Conservation (phyloP, 2,888 invertebrate genomes). For the Chrysomela aeneicollis region DNA sequence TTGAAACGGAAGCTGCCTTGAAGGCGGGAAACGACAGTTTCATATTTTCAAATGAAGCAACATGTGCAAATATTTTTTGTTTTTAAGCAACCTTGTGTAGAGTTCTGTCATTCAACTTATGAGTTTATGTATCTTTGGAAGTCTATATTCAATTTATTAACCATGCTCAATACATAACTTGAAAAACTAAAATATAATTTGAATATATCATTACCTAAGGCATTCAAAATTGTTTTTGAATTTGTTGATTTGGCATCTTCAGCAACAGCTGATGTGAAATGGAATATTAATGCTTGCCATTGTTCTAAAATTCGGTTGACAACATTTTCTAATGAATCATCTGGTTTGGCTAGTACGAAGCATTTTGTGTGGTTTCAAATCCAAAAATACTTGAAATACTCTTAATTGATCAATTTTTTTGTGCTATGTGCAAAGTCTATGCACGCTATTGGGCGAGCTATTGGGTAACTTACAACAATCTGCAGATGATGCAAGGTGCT, state of each 20-base stretch:
- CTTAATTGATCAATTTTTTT: conserved; percentile 11
- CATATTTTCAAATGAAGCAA: too few species aligned
- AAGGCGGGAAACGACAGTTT: too few species aligned
- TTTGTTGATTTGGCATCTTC: too few species aligned
- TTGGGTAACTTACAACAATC: conserved; percentile 11
- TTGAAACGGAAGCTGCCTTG: too few species aligned
- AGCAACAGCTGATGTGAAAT: too few species aligned
- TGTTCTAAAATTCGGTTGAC: conserved; percentile 20
- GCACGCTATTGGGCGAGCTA: too few species aligned
- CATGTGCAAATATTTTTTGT: too few species aligned
- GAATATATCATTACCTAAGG: conserved; percentile 11
- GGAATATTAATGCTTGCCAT: too few species aligned
- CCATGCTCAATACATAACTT: conserved; percentile 6
- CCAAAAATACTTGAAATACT: conserved; percentile 4
- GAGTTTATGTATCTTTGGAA: conserved; percentile 13
- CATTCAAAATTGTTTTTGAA: too few species aligned
- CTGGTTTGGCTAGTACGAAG: conserved; percentile 14
- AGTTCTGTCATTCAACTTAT: conserved; percentile 11
- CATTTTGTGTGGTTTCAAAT: conserved; percentile 11
- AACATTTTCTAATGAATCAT: conserved; percentile 12
- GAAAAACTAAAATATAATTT: conserved; percentile 16
- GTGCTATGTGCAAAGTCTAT: conserved; percentile 17
- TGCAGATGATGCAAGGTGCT: conserved; percentile 13
- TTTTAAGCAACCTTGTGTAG: conserved; percentile 13
- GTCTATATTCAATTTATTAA: conserved; percentile 17